These are phyloP conservation scores for Micromussa lordhowensis DNA, from an alignment of 92 coral and sea anemone genomes.

Conservation along the genomic window DNA sequence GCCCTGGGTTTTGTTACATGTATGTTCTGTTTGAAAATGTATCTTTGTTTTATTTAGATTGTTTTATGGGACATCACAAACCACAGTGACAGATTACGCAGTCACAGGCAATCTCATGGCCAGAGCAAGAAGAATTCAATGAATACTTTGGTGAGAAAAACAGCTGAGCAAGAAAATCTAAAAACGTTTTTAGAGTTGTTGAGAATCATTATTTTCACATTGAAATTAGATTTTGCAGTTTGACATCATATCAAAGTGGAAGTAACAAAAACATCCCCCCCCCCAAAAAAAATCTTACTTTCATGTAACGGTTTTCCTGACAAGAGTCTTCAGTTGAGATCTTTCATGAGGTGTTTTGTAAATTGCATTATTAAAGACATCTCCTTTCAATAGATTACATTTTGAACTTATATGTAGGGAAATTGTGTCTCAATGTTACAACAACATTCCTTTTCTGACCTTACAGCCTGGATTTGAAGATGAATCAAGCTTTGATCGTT, in stretches of 20 bases:
- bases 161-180: background rate
- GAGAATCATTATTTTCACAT: background rate
- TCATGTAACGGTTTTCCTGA: too few species aligned
- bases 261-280: too few species aligned
- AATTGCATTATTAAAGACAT: too few species aligned
- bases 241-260: too few species aligned
- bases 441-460: background rate
- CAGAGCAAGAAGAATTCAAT: conserved; percentile 94
- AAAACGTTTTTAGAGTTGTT: background rate
- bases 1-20: background rate
- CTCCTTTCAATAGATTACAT: too few species aligned
- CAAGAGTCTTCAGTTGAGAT: too few species aligned
- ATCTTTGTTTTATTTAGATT: conserved; percentile 56
- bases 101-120: conserved; percentile 95
- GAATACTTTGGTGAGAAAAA: conserved; percentile 86
- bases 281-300: too few species aligned
- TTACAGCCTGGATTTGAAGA: conserved; percentile 97
- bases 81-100: conserved; percentile 88
- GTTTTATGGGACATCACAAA: conserved; percentile 97
- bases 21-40: background rate
- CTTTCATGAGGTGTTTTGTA: too few species aligned
- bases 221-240: background rate
- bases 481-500: conserved; percentile 87
- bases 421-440: background rate
- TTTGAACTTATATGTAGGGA: too few species aligned